phyloP scores from a whole-genome alignment of 2,888 invertebrate genomes.

The Andrena haemorrhoa region DNA sequence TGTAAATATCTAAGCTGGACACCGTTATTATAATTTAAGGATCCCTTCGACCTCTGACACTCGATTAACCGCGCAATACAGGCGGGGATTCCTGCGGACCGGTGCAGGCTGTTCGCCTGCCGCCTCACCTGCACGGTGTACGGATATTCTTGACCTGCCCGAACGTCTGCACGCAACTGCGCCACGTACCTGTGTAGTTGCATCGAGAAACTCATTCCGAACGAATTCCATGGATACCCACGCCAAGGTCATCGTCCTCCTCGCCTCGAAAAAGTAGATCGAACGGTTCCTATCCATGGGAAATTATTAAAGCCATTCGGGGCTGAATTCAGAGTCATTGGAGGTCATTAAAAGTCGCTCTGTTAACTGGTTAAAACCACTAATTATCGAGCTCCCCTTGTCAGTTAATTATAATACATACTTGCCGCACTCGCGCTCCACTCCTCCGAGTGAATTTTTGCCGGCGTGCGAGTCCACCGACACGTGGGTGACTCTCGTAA shows the following conservation, averaged over 20 bases:
- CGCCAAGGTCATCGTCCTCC: slow-evolving; percentile 1
- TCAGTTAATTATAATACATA: slow-evolving; percentile 30
- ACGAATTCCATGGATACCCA: slow-evolving; percentile 34
- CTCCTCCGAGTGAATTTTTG: slow-evolving; percentile 12
- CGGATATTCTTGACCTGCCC: slow-evolving; percentile 55
- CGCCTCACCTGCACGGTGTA: slow-evolving; percentile 44
- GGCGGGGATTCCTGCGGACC: slow-evolving; percentile 21
- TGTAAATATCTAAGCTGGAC: slow-evolving; percentile 37
- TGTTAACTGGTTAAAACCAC: slow-evolving; percentile 28
- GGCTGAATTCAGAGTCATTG: background rate
- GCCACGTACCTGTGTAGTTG: slow-evolving; percentile 18
- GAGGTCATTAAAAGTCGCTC: background rate
- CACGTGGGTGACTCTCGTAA: slow-evolving; percentile 46
- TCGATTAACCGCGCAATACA: slow-evolving; percentile 46
- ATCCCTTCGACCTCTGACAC: slow-evolving; percentile 61
- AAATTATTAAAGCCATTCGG: background rate
- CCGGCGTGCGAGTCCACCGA: background rate
- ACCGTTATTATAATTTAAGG: slow-evolving; percentile 58
- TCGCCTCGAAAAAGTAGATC: slow-evolving; percentile 1
- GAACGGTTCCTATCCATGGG: background rate
- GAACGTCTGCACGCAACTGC: slow-evolving; percentile 56
- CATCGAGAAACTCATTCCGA: slow-evolving; percentile 23
- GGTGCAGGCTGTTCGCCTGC: background rate
- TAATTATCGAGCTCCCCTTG: slow-evolving; percentile 41
- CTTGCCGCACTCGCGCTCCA: slow-evolving; percentile 9